A percentile compares a stretch with the other conserved stretches of the same genome.
Evolutionary conservation across 2,888 invertebrate genomes (phyloP).

Genomic region (Brachynemurus nebulosus): DNA sequence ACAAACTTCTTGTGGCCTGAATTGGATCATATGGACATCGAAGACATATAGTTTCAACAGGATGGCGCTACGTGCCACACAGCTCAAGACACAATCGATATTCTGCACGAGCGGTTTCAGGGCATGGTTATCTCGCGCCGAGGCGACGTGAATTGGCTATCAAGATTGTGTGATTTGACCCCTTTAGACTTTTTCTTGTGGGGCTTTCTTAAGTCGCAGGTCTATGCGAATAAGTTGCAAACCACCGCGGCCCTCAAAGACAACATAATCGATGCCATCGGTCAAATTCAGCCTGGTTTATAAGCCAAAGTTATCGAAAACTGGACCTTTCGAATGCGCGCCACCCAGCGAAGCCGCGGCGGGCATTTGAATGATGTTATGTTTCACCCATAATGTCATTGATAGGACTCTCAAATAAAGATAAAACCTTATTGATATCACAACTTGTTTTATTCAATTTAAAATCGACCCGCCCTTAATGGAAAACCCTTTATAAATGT

Average conservation of each 20-base stretch:
- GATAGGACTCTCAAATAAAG: no score
- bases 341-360: constrained; percentile 18
- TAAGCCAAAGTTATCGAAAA: constrained; percentile 24
- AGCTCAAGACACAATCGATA: no score
- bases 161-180: constrained; percentile 5
- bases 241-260: constrained; percentile 21
- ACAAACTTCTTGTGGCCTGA: not conserved
- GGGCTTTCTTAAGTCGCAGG: constrained; percentile 19
- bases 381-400: no score
- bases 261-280: constrained; percentile 23
- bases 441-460: no score
- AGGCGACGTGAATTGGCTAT: not conserved
- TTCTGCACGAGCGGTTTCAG: no score
- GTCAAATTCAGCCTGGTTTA: constrained; percentile 25
- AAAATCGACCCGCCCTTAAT: no score
- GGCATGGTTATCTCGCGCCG: no score
- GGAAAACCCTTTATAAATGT: no score
- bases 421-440: no score
- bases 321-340: constrained; percentile 20
- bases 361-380: no score
- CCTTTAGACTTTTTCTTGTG: constrained; percentile 15
- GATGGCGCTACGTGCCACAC: no score
- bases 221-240: constrained; percentile 21
- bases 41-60: not conserved
- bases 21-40: not conserved